A percentile compares a stretch with the other conserved stretches of the same genome.
These are phyloP conservation scores for Eupithecia insigniata DNA, from an alignment of 2,888 invertebrate genomes.

Conservation along the genomic window DNA sequence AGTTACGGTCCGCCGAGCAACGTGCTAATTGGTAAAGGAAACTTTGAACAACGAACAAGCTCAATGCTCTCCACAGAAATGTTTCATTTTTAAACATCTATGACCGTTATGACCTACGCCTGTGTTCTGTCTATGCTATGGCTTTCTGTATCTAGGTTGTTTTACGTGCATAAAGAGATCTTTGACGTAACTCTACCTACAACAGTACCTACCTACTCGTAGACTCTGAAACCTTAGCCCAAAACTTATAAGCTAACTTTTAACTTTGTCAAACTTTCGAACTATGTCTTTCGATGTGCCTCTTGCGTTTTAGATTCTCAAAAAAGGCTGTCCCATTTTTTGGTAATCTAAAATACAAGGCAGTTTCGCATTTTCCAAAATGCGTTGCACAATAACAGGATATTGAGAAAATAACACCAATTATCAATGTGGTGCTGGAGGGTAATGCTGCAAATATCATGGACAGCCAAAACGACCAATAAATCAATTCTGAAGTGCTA, in stretches of 20 bases:
- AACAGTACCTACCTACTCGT: background rate
- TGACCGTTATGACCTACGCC: conserved; percentile 76
- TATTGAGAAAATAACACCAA: background rate
- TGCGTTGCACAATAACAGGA: background rate
- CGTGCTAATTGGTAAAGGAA: conserved; percentile 85
- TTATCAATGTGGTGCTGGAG: no score
- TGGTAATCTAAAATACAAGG: no score
- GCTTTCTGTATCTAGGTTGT: conserved; percentile 50
- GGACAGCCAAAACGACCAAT: no score
- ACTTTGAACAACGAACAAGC: conserved; percentile 82
- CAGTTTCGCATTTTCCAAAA: background rate
- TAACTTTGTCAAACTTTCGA: background rate
- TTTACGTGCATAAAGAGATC: conserved; percentile 33
- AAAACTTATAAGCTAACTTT: background rate
- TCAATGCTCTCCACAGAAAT: conserved; percentile 83
- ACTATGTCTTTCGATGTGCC: background rate
- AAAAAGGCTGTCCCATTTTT: background rate
- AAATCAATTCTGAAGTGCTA: no score
- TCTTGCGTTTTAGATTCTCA: background rate
- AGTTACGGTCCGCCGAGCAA: conserved; percentile 79
- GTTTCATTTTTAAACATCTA: conserved; percentile 82
- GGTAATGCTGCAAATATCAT: no score
- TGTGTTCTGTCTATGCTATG: conserved; percentile 30
- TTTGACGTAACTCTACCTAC: background rate
- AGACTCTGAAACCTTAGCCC: background rate